Conservation (phyloP, 2,113 vertebrate species). For the Rhea pennata region DNA sequence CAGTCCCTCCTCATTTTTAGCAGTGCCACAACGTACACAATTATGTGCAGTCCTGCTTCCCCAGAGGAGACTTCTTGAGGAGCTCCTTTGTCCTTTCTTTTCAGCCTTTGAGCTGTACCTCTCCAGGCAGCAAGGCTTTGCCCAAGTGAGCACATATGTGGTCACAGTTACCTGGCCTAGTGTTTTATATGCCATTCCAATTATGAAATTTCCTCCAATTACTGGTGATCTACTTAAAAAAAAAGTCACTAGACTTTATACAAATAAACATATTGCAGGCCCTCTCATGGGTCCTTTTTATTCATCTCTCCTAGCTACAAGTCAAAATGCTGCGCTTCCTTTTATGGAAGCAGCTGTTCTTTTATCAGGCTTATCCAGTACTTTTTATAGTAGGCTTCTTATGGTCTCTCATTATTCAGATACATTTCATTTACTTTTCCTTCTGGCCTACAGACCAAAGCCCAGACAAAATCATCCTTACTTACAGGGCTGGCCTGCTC, state of each 20-base stretch:
- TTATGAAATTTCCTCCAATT: neutral
- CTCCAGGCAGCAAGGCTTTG: neutral
- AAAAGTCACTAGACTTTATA: neutral
- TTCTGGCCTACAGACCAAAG: neutral
- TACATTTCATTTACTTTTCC: neutral
- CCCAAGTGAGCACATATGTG: neutral
- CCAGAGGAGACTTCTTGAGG: neutral
- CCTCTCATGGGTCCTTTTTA: neutral
- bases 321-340: neutral
- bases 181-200: neutral
- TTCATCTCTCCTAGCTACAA: neutral
- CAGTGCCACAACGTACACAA: neutral
- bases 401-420: neutral
- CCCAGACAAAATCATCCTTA: neutral
- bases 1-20: neutral
- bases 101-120: neutral
- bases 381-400: neutral
- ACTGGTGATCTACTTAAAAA: neutral
- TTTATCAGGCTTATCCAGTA: neutral
- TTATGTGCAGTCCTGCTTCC: neutral
- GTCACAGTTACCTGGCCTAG: neutral
- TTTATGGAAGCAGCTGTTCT: neutral
- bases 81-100: neutral
- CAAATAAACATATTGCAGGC: neutral
- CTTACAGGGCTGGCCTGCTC: neutral